These are phyloP conservation scores for Xestia rhomboidea DNA, from an alignment of 2,888 invertebrate species.

Conservation along the genomic window DNA sequence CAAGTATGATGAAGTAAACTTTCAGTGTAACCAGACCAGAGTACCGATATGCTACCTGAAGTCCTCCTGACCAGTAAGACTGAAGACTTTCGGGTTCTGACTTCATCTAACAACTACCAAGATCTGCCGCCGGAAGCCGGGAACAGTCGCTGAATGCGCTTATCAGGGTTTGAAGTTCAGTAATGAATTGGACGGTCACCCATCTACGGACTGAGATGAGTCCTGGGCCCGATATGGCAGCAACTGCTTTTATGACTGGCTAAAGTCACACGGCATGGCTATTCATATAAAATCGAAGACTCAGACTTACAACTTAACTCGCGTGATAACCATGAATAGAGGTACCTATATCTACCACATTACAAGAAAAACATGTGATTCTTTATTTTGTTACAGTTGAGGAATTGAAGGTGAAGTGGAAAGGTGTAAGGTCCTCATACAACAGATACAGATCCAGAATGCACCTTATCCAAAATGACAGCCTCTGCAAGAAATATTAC, in stretches of 20 bases:
- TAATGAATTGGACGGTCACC: background rate
- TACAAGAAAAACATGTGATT: background rate
- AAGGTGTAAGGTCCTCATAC: conserved; percentile 75
- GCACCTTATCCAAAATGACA: conserved; percentile 41
- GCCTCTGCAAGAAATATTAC: conserved; percentile 71
- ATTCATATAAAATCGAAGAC: background rate
- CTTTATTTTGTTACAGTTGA: conserved; percentile 68
- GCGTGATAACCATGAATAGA: no score
- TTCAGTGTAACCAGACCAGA: no score
- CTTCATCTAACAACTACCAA: background rate
- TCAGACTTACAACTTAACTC: no score
- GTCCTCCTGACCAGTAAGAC: background rate
- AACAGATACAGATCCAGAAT: conserved; percentile 72
- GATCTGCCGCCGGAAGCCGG: background rate
- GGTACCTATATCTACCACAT: no score
- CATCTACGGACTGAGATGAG: background rate
- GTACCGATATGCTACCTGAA: background rate
- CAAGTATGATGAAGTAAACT: background rate
- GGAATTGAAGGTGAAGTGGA: conserved; percentile 75
- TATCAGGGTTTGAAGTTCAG: background rate
- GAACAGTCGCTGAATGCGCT: background rate
- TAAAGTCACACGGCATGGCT: background rate
- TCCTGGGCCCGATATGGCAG: background rate
- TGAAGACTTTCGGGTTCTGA: background rate
- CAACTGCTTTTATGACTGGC: background rate